Evolutionary conservation across 2,113 vertebrate genomes (phyloP).

Genomic region (Falcunculus frontatus): DNA sequence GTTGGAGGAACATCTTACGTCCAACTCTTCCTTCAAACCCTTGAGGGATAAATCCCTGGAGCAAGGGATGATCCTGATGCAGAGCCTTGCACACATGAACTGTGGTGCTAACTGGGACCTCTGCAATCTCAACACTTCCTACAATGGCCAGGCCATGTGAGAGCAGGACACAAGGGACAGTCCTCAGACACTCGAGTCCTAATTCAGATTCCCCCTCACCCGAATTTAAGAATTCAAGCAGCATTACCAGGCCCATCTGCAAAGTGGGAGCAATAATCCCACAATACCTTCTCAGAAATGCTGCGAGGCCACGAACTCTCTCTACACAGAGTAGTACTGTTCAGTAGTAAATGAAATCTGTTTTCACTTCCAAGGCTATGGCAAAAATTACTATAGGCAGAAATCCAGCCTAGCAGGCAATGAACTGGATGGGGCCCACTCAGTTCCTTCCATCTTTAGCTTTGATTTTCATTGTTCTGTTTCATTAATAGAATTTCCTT

Average conservation of each 20-base stretch:
- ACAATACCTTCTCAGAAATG: constrained; percentile 40
- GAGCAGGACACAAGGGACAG: background rate
- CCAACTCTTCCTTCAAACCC: background rate
- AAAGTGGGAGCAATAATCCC: constrained; percentile 51
- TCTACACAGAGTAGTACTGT: constrained; percentile 54
- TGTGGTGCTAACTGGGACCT: background rate
- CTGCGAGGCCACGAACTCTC: constrained; percentile 25
- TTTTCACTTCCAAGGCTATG: constrained; percentile 58
- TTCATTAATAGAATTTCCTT: constrained; percentile 60
- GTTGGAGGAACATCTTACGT: background rate
- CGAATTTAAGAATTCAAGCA: constrained; percentile 26
- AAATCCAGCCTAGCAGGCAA: constrained; percentile 56
- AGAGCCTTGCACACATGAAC: background rate
- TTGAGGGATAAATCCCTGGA: background rate
- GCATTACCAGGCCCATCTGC: constrained; percentile 31
- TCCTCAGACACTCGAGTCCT: background rate
- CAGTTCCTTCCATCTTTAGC: constrained; percentile 57
- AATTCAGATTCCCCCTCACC: background rate
- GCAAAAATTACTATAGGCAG: constrained; percentile 57
- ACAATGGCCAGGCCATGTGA: background rate
- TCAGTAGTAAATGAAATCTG: constrained; percentile 65
- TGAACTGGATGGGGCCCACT: constrained; percentile 54
- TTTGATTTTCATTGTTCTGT: constrained; percentile 64
- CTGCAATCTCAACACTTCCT: background rate
- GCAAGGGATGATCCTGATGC: background rate